Percentiles rank a stretch among this genome's conserved stretches.
phyloP scores from a whole-genome alignment of 2,888 invertebrate genomes.

The Mythimna impura region DNA sequence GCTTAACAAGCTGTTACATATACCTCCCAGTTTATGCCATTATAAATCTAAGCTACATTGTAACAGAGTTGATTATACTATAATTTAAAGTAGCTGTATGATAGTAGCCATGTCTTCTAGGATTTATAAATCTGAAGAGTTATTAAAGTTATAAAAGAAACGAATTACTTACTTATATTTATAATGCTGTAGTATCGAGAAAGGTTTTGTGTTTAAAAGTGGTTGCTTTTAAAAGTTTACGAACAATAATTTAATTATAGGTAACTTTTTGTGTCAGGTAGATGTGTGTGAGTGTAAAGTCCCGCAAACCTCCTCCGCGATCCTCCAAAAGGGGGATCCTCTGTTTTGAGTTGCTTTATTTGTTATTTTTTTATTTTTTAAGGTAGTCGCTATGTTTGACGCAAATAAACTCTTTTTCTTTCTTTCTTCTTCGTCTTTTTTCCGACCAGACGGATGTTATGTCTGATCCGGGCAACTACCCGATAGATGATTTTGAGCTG shows the following conservation, averaged over 20 bases:
- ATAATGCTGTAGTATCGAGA: conserved; percentile 1
- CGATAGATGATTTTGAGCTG: no score
- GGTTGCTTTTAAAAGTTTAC: background rate
- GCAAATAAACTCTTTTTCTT: no score
- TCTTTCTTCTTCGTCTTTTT: no score
- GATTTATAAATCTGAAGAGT: conserved; percentile 43
- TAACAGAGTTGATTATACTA: conserved; percentile 38
- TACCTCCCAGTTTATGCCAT: conserved; percentile 22
- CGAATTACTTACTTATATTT: conserved; percentile 17
- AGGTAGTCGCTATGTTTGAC: no score
- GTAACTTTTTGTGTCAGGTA: background rate
- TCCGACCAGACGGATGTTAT: no score
- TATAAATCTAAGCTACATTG: conserved; percentile 52
- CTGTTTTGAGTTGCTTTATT: no score
- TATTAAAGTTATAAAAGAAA: conserved; percentile 46
- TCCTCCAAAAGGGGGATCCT: no score
- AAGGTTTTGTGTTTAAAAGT: background rate
- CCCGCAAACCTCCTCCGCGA: no score
- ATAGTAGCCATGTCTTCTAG: conserved; percentile 23
- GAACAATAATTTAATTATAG: background rate
- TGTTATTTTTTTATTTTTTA: no score
- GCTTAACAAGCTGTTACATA: conserved; percentile 26
- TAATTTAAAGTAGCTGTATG: conserved; percentile 31
- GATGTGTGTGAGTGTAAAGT: no score
- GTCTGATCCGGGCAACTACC: no score